Base-by-base conservation (phyloP, 2,797 vertebrate genomes). In the Rhodeus uyekii region DNA sequence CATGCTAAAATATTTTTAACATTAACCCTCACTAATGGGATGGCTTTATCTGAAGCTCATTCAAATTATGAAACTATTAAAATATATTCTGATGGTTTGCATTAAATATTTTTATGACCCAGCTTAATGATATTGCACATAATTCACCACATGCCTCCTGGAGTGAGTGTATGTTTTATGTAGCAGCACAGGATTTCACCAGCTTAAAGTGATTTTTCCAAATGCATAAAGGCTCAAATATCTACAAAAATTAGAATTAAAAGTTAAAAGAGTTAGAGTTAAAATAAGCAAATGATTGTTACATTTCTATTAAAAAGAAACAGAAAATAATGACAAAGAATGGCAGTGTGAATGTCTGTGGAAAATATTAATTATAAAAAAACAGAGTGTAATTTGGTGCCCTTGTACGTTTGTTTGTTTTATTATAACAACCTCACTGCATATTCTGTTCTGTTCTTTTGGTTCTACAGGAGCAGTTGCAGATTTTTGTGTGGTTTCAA, bases 1-100 rank as follows among this genome's bases (percentile, higher is more conserved):
- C 61, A 38, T 61, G 36, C 27, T 58, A 69, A 61, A 83, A 32
- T 63, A 64, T 50, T 22, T 48, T 1, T 36, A 24, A 79, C 64
- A 71, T 50, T 61, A 63, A 19, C 58, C 38, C 58, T 73, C 34
- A 68, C 36, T 74, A 80, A 53, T 69, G 74, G 65, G 69, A 79
- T 81, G 76, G 29, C 74, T 65, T 22, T 69, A 64, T 53, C 19
- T 18, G 3, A 44, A n/a, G 65, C 13, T 64, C 8, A 5, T 75
- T 34, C 3, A 46, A 27, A 50, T 68, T 12, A 27, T 29, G 60
- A 61, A 71, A 34, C 13, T 13, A 32, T 76, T 32, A n/a, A 16
- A 16, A 29, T 18, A 44, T 69, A 60, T 34, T 46, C 36, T 69
- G 38, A 32, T 24, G 27, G 5, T 53, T 68, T 19, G 34, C 46